Percentiles rank a stretch among this genome's conserved stretches.
These are phyloP conservation scores for Epinephelus coioides DNA, from an alignment of 2,797 vertebrate species.

Conservation along the genomic window DNA sequence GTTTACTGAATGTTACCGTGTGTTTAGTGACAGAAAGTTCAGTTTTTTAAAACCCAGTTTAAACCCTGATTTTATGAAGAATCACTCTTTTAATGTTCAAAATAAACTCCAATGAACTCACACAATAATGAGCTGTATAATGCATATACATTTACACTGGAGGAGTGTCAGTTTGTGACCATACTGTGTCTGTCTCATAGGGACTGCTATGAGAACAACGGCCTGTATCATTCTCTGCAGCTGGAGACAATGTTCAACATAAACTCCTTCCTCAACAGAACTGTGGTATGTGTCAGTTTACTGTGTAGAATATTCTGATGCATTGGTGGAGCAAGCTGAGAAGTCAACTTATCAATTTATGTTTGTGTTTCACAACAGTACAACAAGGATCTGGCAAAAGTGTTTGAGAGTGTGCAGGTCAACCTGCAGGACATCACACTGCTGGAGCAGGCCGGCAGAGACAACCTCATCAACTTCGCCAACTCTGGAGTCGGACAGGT, in stretches of 20 bases:
- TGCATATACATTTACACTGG: neutral
- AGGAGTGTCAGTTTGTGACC: neutral
- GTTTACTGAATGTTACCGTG: neutral
- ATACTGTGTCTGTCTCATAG: conserved; percentile 70
- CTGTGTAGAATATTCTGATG: neutral
- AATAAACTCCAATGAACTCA: no score
- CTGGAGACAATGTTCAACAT: conserved; percentile 93
- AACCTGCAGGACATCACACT: conserved; percentile 88
- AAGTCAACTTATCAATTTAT: conserved; percentile 3
- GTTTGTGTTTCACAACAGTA: conserved; percentile 82
- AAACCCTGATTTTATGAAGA: no score
- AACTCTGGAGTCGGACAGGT: conserved; percentile 89
- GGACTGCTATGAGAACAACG: conserved; percentile 93
- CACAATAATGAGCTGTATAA: no score
- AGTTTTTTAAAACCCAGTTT: no score
- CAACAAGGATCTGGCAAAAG: conserved; percentile 86
- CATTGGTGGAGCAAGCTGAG: neutral
- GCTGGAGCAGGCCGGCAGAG: conserved; percentile 88
- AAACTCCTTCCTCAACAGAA: conserved; percentile 89
- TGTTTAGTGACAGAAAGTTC: neutral
- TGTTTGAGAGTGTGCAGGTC: conserved; percentile 88
- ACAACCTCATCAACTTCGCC: conserved; percentile 90
- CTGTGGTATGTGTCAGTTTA: conserved; percentile 84
- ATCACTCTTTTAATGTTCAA: no score
- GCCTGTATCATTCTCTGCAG: conserved; percentile 92